Evolutionary conservation across 2,888 invertebrate species (phyloP).

Genomic region (Carterocephalus palaemon): DNA sequence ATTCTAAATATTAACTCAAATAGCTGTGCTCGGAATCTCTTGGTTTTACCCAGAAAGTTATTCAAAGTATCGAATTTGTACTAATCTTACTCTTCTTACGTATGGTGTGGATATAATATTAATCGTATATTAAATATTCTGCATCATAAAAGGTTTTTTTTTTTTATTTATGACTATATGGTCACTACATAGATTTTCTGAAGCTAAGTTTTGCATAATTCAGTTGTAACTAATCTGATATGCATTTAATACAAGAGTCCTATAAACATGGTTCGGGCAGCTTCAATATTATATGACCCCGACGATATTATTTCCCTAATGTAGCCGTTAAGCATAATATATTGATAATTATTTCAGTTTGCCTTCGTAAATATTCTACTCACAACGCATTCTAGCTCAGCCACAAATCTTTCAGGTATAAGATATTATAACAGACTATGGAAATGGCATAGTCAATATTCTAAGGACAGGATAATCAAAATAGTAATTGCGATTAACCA

Average conservation of each 20-base stretch:
- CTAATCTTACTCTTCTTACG: no score
- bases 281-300: conserved; percentile 57
- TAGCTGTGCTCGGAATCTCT: conserved; percentile 5
- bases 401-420: conserved; percentile 15
- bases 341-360: conserved; percentile 66
- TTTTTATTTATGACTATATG: no score
- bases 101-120: no score
- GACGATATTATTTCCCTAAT: conserved; percentile 65
- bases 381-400: conserved; percentile 26
- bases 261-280: conserved; percentile 32
- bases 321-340: conserved; percentile 63
- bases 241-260: conserved; percentile 12
- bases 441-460: conserved; percentile 1
- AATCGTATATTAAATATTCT: no score
- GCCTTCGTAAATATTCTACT: conserved; percentile 51
- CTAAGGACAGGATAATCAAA: no score
- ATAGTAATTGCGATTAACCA: no score
- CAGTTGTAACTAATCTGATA: no score
- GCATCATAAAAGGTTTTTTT: no score
- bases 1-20: conserved; percentile 18
- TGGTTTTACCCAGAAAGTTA: no score
- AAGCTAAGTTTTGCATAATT: no score
- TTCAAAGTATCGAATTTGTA: no score
- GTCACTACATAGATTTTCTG: no score
- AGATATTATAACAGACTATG: conserved; percentile 15